A percentile compares a stretch with the other conserved stretches of the same genome.
Conservation (phyloP, 1,140 invertebrate species). For the Eufriesea mexicana region DNA sequence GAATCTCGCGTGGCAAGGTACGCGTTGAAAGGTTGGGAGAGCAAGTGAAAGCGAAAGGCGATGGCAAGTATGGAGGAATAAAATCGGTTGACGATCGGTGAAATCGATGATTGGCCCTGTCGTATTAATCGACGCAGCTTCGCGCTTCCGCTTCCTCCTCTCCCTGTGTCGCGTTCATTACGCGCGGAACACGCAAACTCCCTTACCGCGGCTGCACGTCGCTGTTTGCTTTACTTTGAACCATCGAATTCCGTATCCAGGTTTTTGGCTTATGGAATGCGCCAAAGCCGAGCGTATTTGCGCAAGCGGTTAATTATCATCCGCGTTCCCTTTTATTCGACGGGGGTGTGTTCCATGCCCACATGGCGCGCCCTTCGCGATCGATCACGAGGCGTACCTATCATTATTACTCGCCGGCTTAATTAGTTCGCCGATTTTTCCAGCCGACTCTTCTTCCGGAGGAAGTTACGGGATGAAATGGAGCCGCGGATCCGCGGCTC, state of each 20-base stretch:
- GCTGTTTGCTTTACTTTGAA: conserved; percentile 73
- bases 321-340: conserved; percentile 13
- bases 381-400: background rate
- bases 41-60: too few species aligned
- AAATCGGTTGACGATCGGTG: background rate
- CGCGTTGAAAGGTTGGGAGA: too few species aligned
- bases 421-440: conserved; percentile 17
- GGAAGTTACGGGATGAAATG: background rate
- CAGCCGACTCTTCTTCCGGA: background rate
- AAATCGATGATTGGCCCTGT: background rate
- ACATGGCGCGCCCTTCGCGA: background rate
- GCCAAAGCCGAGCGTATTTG: conserved; percentile 69
- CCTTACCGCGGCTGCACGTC: background rate
- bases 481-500: background rate
- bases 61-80: background rate
- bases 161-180: conserved; percentile 28
- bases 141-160: background rate
- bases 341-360: background rate
- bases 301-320: conserved; percentile 74
- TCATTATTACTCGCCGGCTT: conserved; percentile 19
- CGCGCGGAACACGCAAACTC: background rate
- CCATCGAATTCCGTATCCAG: conserved; percentile 53
- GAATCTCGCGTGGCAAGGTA: too few species aligned
- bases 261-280: conserved; percentile 69
- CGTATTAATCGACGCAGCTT: conserved; percentile 26